phyloP scores from a whole-genome alignment of 2,888 invertebrate genomes.

The Rhyacophila evoluta region DNA sequence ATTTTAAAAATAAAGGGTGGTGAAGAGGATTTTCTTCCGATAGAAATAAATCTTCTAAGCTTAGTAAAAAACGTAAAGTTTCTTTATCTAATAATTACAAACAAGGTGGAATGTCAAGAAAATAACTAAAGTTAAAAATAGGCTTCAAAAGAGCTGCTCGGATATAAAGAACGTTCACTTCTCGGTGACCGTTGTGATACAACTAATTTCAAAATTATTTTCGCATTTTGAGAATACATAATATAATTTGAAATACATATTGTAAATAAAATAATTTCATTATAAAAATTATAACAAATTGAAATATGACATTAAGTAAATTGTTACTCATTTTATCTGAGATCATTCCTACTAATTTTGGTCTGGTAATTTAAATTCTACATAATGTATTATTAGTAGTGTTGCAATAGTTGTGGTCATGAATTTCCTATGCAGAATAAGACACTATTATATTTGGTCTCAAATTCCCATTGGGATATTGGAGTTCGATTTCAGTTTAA shows the following conservation, averaged over 20 bases:
- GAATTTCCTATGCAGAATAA: background rate
- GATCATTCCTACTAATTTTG: background rate
- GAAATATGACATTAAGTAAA: background rate
- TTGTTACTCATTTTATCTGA: background rate
- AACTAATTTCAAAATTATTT: background rate
- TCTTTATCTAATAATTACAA: slow-evolving; percentile 1
- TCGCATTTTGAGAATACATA: no score
- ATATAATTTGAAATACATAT: no score
- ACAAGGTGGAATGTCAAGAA: background rate
- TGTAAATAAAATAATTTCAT: background rate
- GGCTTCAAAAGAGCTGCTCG: background rate
- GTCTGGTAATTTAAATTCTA: background rate
- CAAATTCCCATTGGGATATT: background rate
- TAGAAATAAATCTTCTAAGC: background rate
- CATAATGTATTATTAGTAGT: background rate
- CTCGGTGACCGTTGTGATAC: background rate
- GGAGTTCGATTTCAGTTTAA: background rate
- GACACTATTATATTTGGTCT: slow-evolving; percentile 19
- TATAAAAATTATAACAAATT: background rate
- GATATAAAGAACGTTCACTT: background rate
- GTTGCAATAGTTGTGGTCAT: background rate
- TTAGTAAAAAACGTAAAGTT: background rate
- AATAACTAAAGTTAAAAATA: background rate
- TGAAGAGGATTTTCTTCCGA: background rate
- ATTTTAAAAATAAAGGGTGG: background rate